A percentile compares a stretch with the other conserved stretches of the same genome.
Evolutionary conservation across 2,797 vertebrate genomes (phyloP).

Genomic region (Crenichthys baileyi): DNA sequence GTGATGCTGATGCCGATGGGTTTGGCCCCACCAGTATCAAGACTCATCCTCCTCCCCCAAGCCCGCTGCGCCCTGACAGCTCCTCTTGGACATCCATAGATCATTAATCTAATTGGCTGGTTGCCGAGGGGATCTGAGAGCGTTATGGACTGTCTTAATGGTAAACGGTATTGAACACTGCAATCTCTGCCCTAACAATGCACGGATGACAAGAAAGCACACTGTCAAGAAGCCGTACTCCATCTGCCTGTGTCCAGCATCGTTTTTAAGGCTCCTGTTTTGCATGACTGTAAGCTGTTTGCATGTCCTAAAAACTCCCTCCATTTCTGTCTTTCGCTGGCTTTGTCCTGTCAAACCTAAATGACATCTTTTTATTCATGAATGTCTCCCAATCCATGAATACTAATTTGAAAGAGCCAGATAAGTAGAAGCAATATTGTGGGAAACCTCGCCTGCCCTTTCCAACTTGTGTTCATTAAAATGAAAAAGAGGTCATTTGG

Average conservation of each 20-base stretch:
- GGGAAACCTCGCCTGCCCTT: constrained; percentile 75
- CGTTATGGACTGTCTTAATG: constrained; percentile 77
- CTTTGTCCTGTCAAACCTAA: constrained; percentile 76
- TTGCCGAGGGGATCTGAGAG: constrained; percentile 74
- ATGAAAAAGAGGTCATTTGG: constrained; percentile 78
- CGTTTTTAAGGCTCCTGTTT: constrained; percentile 65
- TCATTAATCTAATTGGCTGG: constrained; percentile 82
- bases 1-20: constrained; percentile 75
- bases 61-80: constrained; percentile 53
- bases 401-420: constrained; percentile 76
- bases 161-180: constrained; percentile 73
- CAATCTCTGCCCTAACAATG: constrained; percentile 61
- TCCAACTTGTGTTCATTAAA: constrained; percentile 79
- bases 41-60: constrained; percentile 35
- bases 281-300: constrained; percentile 75
- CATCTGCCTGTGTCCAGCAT: constrained; percentile 49
- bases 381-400: constrained; percentile 70
- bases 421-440: constrained; percentile 77
- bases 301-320: constrained; percentile 57
- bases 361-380: constrained; percentile 81
- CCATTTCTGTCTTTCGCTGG: constrained; percentile 51
- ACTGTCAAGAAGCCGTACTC: constrained; percentile 51
- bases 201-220: constrained; percentile 61
- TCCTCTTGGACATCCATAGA: constrained; percentile 76
- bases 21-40: constrained; percentile 55